Evolutionary conservation across 1,140 invertebrate genomes (phyloP).

Genomic region (Cepaea nemoralis): DNA sequence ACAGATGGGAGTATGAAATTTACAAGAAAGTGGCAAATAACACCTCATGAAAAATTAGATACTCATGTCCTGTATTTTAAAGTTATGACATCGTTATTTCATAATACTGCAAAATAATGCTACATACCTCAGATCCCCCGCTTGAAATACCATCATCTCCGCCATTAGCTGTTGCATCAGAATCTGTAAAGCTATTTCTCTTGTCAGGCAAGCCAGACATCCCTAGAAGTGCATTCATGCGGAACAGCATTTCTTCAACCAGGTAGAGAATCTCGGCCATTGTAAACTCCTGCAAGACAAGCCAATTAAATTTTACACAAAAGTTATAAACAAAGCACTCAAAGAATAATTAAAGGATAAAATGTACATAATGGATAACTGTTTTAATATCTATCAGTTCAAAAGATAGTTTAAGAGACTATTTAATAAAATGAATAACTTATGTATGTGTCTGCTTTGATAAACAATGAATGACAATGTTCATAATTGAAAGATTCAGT

Average conservation of each 20-base stretch:
- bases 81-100: too few species aligned
- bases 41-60: too few species aligned
- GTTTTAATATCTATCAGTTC: too few species aligned
- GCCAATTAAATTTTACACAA: not conserved
- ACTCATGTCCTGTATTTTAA: too few species aligned
- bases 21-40: too few species aligned
- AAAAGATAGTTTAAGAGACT: too few species aligned
- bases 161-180: slow-evolving; percentile 54
- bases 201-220: slow-evolving; percentile 67
- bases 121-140: slow-evolving; percentile 64
- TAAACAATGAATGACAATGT: too few species aligned
- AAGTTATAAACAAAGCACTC: not conserved
- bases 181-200: slow-evolving; percentile 66
- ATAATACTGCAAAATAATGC: too few species aligned
- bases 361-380: not conserved
- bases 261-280: slow-evolving; percentile 72
- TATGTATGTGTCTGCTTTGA: too few species aligned
- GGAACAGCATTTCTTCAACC: slow-evolving; percentile 71
- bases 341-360: not conserved
- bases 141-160: slow-evolving; percentile 68
- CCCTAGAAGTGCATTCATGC: slow-evolving; percentile 69
- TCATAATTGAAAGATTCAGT: too few species aligned
- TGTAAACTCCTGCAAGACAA: slow-evolving; percentile 66
- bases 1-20: too few species aligned
- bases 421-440: too few species aligned